Evolutionary conservation across 2,888 invertebrate species (phyloP).

Genomic region (Homarus gammarus): DNA sequence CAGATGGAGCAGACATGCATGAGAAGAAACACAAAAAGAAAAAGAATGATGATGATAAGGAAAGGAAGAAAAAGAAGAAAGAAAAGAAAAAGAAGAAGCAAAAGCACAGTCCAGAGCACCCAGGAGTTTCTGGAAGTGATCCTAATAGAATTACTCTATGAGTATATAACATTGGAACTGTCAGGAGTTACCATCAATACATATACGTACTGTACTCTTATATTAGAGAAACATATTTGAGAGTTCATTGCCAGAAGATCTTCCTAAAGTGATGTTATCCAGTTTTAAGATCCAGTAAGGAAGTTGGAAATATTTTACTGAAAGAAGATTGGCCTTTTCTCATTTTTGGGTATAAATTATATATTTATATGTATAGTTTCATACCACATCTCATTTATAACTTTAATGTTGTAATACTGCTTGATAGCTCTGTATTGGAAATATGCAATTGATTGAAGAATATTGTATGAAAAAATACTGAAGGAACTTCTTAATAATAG

Average conservation of each 20-base stretch:
- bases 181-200: not conserved
- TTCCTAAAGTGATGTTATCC: not conserved
- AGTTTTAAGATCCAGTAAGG: not conserved
- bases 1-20: constrained; percentile 75
- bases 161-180: not conserved
- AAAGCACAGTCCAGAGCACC: constrained; percentile 91
- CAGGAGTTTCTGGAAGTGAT: constrained; percentile 81
- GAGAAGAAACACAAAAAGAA: constrained; percentile 98
- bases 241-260: not conserved
- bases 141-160: constrained; percentile 51
- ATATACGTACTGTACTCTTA: not conserved
- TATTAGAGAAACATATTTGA: not conserved
- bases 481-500: too few species aligned
- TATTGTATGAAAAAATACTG: too few species aligned
- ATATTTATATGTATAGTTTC: not conserved
- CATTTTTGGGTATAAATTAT: not conserved
- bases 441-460: too few species aligned
- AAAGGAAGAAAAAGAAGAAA: constrained; percentile 95
- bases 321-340: not conserved
- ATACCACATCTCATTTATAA: not conserved
- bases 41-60: constrained; percentile 94
- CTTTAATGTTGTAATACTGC: not conserved
- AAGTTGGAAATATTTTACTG: not conserved
- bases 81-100: constrained; percentile 97
- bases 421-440: not conserved